Base-by-base conservation (phyloP, 2,113 vertebrate species). In the Syngnathus typhle region DNA sequence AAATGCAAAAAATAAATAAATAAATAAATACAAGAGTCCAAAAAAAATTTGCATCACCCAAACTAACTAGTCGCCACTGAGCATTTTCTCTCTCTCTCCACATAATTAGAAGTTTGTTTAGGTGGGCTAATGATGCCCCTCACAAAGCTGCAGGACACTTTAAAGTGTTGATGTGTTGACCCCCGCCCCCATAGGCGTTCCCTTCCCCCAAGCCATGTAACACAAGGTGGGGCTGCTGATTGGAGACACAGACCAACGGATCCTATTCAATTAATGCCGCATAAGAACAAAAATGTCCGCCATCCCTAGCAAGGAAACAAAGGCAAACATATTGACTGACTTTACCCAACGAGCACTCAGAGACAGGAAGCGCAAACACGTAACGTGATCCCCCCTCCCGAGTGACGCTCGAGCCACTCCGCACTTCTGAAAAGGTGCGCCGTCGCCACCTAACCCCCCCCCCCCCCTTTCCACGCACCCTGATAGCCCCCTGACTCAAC, bases 31-130 rank as follows among this genome's bases (percentile, higher is more conserved):
- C 39, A 39, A 9, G 2, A 55, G 18, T 0, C 1, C 8, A 19
- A 8, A 55, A 15, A 16, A 15, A 5, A 13, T 3, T 23, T 32
- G 27, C 27, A 32, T 32, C 49, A 51, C 19, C 19, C 19, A 5
- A n/a, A 51, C 19, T n/a, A 9, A 51, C 18, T 16, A 47, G 1
- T 18, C 7, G 46, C 46, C 47, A 7, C 49, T 3, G 49, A 54
- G 55, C 82, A 85, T 87, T 86, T 72, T 88, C 81, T 81, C 27
- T 32, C 27, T 32, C 27, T 32, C 27, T 32, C 27, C 88, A 69
- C 81, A 77, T 88, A 88, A 89, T 88, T 83, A 88, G 80, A 84
- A 83, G 86, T 89, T 88, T 87, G 85, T 89, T 89, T 85, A 84
- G 83, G 60, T 74, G 62, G 82, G 60, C 79, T 87, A 88, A 86